A percentile compares a stretch with the other conserved stretches of the same genome.
Conservation (phyloP, 1,140 invertebrate genomes). For the Amyelois transitella region DNA sequence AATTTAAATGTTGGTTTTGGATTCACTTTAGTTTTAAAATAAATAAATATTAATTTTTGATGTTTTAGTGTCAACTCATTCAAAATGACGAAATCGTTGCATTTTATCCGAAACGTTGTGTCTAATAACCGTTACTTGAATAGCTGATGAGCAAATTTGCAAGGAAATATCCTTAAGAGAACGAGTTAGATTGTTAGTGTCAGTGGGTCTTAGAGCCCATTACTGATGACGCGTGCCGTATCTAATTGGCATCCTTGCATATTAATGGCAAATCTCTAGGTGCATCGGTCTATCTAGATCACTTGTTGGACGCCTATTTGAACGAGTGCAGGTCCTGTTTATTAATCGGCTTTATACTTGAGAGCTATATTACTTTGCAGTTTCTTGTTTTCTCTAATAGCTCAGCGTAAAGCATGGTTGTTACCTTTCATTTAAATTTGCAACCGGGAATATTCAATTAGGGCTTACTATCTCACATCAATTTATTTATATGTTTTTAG, state of each 20-base stretch:
- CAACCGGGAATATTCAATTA: conserved; percentile 1
- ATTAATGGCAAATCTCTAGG: conserved; percentile 39
- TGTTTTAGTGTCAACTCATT: neutral
- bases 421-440: neutral
- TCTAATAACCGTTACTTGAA: conserved; percentile 9
- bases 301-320: conserved; percentile 33
- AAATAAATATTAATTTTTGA: neutral
- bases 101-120: neutral
- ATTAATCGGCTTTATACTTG: conserved; percentile 51
- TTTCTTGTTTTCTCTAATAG: conserved; percentile 57
- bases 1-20: neutral
- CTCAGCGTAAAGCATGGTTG: neutral
- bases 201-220: conserved; percentile 27
- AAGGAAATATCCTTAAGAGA: conserved; percentile 12
- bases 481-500: neutral
- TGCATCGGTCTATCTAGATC: conserved; percentile 33
- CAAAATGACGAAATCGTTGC: neutral
- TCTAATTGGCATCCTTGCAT: conserved; percentile 60
- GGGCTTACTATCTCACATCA: neutral
- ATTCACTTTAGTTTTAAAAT: neutral
- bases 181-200: conserved; percentile 20
- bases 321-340: conserved; percentile 35
- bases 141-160: neutral
- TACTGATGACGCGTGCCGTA: conserved; percentile 38
- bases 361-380: conserved; percentile 40